Base-by-base conservation (phyloP, 2,888 invertebrate genomes). In the Spilarctia lutea region DNA sequence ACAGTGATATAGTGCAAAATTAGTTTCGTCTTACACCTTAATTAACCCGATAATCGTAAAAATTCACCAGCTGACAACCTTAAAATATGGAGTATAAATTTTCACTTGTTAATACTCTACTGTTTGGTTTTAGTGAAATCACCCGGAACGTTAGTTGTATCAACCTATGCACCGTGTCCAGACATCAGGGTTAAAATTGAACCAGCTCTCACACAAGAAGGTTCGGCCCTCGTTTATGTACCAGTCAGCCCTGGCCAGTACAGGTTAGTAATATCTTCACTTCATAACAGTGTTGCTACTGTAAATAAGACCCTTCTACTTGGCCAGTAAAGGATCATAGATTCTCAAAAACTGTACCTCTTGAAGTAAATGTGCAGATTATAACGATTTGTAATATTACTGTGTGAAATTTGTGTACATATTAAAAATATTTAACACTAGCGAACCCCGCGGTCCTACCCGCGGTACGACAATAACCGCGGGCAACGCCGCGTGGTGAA, bases 81-180 rank as follows among this genome's bases (percentile, higher is more conserved):
- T 68, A n/a, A 67, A 67, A 39, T 52, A 52, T 52, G 52, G 13
- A 24, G 10, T 10, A n/a, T 11, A 11, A 42, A 30, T 35, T 7
- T 6, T 18, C 27, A 33, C 27, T 45, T 30, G 16, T 13, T 33
- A 18, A 11, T 24, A 16, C 45, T 65, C 65, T 70, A n/a, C 27
- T 35, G 66, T 71, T 65, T 71, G 76, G 24, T 88, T 87, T 74
- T 85, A 81, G 97, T 98, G 0, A 97, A 97, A 89, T 97, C 98
- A 0, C 98, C 98, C 52, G 99, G 99, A 33, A 98, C 99, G 0
- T 94, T 99, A 72, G 99, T 99, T 0, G 97, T 99, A n/a, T 99
- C 99, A 0, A 97, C 98, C 0, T 99, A 99, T 92, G 99, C 98
- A 0, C 98, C 99, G 0, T 99, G 99, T 91, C 98, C 98, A 0